Evolutionary conservation across 2,888 invertebrate genomes (phyloP).

Genomic region (Platerodrilus igneus): DNA sequence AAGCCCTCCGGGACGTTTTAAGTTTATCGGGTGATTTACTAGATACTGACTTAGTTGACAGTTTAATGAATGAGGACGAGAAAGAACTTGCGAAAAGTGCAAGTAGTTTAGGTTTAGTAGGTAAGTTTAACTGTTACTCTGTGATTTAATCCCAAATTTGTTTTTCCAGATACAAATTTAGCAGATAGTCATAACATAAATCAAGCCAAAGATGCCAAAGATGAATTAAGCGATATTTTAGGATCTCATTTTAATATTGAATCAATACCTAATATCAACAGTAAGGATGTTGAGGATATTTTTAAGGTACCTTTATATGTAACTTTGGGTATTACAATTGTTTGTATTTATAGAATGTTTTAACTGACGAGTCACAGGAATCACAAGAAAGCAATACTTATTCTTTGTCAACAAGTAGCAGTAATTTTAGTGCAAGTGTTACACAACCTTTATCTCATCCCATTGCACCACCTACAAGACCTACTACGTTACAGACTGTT

Average conservation of each 20-base stretch:
- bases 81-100: constrained; percentile 54
- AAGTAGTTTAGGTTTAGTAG: constrained; percentile 49
- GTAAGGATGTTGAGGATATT: constrained; percentile 87
- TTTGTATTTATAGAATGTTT: constrained; percentile 55
- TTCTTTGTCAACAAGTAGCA: constrained; percentile 32
- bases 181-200: constrained; percentile 46
- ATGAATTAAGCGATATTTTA: constrained; percentile 64
- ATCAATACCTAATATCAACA: constrained; percentile 82
- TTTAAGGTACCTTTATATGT: constrained; percentile 56
- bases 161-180: constrained; percentile 40
- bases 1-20: constrained; percentile 62
- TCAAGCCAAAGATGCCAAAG: constrained; percentile 59
- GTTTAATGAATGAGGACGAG: constrained; percentile 61
- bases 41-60: constrained; percentile 63
- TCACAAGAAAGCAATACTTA: constrained; percentile 68
- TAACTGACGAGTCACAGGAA: constrained; percentile 78
- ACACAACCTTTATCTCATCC: constrained; percentile 28
- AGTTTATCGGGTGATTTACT: constrained; percentile 60
- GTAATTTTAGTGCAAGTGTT: constrained; percentile 14
- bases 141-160: constrained; percentile 7
- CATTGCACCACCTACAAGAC: constrained; percentile 41
- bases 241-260: constrained; percentile 70
- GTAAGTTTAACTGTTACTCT: constrained; percentile 32
- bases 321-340: neutral
- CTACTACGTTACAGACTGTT: constrained; percentile 48